These are phyloP conservation scores for Drosophila eugracilis DNA, from an alignment of 1,140 invertebrate genomes.

Conservation along the genomic window DNA sequence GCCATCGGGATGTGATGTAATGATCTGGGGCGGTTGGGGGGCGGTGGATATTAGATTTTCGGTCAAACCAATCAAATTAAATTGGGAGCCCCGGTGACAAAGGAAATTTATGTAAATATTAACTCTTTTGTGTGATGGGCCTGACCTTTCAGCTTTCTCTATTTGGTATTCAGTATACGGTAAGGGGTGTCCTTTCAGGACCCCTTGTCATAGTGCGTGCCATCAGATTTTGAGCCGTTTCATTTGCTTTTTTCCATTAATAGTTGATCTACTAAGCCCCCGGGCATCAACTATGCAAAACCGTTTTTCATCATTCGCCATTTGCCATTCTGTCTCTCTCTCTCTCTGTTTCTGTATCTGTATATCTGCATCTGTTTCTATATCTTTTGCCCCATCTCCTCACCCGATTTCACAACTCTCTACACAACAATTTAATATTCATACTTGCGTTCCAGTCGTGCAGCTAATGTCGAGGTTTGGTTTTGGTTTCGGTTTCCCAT, in stretches of 20 bases:
- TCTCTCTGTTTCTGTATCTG: neutral
- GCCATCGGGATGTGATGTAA: conserved; percentile 31
- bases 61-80: conserved; percentile 47
- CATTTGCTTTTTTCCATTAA: conserved; percentile 70
- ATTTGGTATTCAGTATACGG: too few relatives aligned
- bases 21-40: conserved; percentile 41
- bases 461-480: conserved; percentile 65
- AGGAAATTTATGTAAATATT: conserved; percentile 43
- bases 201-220: conserved; percentile 31
- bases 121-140: conserved; percentile 31
- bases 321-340: conserved; percentile 36
- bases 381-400: conserved; percentile 23
- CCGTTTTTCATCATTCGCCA: conserved; percentile 67
- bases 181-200: conserved; percentile 15
- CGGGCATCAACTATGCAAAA: conserved; percentile 73
- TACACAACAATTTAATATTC: conserved; percentile 80
- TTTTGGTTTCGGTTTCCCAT: conserved; percentile 29
- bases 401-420: conserved; percentile 65
- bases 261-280: conserved; percentile 79
- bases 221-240: conserved; percentile 56
- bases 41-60: conserved; percentile 37
- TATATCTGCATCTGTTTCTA: conserved; percentile 9
- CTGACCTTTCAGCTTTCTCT: conserved; percentile 47
- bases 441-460: conserved; percentile 78
- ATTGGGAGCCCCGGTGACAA: conserved; percentile 16